Conservation (phyloP, 2,888 invertebrate species). For the Lepetodrilus schrolli region DNA sequence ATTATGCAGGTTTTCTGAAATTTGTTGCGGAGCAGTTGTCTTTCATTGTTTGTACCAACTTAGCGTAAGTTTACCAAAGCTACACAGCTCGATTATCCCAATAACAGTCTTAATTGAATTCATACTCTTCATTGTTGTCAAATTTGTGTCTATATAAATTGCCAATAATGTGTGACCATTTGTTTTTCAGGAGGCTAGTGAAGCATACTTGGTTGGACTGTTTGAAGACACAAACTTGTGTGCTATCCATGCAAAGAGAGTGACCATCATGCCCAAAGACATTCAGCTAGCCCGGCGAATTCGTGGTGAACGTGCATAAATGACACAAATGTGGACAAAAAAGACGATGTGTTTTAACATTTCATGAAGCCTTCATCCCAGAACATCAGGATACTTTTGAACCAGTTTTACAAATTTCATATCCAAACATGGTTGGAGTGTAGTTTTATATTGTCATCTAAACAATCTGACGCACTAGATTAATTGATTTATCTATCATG, state of each 20-base stretch:
- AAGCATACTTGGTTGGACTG: constrained; percentile 80
- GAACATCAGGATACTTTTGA: constrained; percentile 35
- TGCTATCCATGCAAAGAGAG: constrained; percentile 97
- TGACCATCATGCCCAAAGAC: constrained; percentile 98
- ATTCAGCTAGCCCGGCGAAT: constrained; percentile 97
- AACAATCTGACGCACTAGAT: constrained; percentile 8
- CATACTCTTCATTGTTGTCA: too few relatives aligned
- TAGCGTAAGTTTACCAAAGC: too few relatives aligned
- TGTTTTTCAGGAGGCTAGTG: constrained; percentile 67
- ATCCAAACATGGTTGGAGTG: constrained; percentile 35
- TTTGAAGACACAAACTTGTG: constrained; percentile 99
- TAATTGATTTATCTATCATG: constrained; percentile 7
- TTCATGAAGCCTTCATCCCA: constrained; percentile 28
- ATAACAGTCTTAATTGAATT: too few relatives aligned
- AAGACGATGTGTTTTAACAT: constrained; percentile 21
- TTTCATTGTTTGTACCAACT: too few relatives aligned
- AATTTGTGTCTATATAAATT: too few relatives aligned
- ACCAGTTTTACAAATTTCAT: constrained; percentile 36
- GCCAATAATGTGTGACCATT: too few relatives aligned
- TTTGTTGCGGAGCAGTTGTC: too few relatives aligned
- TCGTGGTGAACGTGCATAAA: constrained; percentile 87
- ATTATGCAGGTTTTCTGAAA: too few relatives aligned
- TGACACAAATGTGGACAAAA: neutral
- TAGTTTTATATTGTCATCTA: constrained; percentile 30
- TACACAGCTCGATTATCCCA: too few relatives aligned